These are phyloP conservation scores for Pseudorectes ferrugineus DNA, from an alignment of 2,113 vertebrate genomes.

Conservation along the genomic window DNA sequence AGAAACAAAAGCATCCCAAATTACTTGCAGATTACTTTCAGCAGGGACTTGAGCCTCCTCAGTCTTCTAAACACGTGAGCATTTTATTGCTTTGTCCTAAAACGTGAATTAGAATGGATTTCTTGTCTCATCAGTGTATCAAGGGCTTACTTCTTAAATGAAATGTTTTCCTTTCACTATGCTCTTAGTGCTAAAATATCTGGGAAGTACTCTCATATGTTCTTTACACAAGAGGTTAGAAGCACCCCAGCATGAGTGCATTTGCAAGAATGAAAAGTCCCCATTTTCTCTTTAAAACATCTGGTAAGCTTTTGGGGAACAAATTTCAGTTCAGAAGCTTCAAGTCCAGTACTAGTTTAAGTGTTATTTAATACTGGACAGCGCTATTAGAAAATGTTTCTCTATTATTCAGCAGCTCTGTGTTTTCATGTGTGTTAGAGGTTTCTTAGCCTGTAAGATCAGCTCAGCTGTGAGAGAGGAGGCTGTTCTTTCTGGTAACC, in stretches of 20 bases:
- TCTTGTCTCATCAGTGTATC: background rate
- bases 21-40: conserved; percentile 19
- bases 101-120: background rate
- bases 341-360: background rate
- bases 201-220: background rate
- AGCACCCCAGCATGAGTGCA: background rate
- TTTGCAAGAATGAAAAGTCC: background rate
- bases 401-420: background rate
- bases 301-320: background rate
- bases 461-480: background rate
- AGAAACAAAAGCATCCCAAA: background rate
- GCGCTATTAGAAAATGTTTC: background rate
- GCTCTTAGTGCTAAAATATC: background rate
- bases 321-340: background rate
- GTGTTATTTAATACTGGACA: background rate
- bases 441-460: background rate
- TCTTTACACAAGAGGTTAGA: background rate
- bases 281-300: background rate
- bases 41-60: background rate
- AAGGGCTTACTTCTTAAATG: conserved; percentile 2
- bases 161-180: background rate
- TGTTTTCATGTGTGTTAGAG: background rate
- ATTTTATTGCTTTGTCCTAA: background rate
- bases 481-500: background rate
- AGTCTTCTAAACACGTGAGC: background rate